Conservation (phyloP, 1,140 invertebrate species). For the Heterodera carotae region DNA sequence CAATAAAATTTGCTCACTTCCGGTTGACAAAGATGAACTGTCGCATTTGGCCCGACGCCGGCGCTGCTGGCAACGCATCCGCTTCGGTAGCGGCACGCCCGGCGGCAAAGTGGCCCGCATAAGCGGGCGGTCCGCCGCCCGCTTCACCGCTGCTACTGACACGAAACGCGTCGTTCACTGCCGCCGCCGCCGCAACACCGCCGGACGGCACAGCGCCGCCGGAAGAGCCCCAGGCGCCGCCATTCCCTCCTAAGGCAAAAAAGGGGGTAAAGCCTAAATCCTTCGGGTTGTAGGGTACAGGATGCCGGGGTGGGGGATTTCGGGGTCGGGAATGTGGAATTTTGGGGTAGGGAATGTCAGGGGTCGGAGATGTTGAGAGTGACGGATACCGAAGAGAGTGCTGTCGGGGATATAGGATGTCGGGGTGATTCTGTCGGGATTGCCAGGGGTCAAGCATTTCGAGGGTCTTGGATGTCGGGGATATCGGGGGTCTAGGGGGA, state of each 20-base stretch:
- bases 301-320: too few species aligned
- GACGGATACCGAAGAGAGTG: too few species aligned
- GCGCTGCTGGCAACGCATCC: background rate
- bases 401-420: too few species aligned
- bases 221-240: slow-evolving; percentile 13
- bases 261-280: too few species aligned
- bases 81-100: slow-evolving; percentile 10
- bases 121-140: background rate
- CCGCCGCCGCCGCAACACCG: background rate
- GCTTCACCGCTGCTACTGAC: background rate
- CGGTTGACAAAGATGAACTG: slow-evolving; percentile 46
- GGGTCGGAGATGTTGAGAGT: background rate
- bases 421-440: too few species aligned
- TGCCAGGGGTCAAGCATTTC: too few species aligned
- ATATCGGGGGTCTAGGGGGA: too few species aligned
- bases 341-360: too few species aligned
- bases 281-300: too few species aligned
- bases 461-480: background rate
- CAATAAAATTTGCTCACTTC: slow-evolving; percentile 26
- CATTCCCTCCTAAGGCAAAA: background rate
- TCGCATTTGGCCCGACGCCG: slow-evolving; percentile 4
- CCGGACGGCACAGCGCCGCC: slow-evolving; percentile 7
- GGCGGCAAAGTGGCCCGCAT: slow-evolving; percentile 3
- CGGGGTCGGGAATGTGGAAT: too few species aligned
- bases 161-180: slow-evolving; percentile 21